Evolutionary conservation across 2,113 vertebrate genomes (phyloP).

Genomic region (Semicossyphus pulcher): DNA sequence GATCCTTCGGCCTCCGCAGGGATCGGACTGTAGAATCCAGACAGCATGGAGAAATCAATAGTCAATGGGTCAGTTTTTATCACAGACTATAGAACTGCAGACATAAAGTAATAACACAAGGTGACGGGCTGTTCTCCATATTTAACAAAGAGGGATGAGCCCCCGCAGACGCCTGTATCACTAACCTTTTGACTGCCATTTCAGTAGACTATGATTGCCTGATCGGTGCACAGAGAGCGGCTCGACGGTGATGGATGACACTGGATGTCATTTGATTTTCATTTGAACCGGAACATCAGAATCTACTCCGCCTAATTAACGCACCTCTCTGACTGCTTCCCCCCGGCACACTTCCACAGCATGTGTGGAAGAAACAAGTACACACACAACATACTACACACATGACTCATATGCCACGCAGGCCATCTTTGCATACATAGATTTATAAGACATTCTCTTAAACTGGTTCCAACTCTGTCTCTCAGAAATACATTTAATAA

Average conservation of each 20-base stretch:
- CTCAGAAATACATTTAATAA: no score
- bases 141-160: constrained; percentile 44
- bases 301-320: constrained; percentile 81
- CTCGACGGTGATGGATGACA: constrained; percentile 76
- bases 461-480: no score
- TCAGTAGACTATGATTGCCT: constrained; percentile 48
- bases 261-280: constrained; percentile 76
- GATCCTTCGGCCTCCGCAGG: constrained; percentile 8
- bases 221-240: constrained; percentile 45
- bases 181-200: constrained; percentile 71
- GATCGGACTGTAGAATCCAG: not conserved
- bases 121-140: constrained; percentile 40
- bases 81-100: not conserved
- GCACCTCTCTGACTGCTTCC: constrained; percentile 66
- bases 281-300: constrained; percentile 73
- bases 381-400: constrained; percentile 22
- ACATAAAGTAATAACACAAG: constrained; percentile 29
- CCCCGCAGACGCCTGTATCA: constrained; percentile 45
- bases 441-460: constrained; percentile 1
- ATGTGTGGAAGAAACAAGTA: constrained; percentile 1
- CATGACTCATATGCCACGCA: not conserved
- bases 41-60: constrained; percentile 30
- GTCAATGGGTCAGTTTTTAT: constrained; percentile 35
- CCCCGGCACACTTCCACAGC: constrained; percentile 51
- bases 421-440: constrained; percentile 10